Conservation (phyloP, 2,113 vertebrate genomes). For the Sula dactylatra region DNA sequence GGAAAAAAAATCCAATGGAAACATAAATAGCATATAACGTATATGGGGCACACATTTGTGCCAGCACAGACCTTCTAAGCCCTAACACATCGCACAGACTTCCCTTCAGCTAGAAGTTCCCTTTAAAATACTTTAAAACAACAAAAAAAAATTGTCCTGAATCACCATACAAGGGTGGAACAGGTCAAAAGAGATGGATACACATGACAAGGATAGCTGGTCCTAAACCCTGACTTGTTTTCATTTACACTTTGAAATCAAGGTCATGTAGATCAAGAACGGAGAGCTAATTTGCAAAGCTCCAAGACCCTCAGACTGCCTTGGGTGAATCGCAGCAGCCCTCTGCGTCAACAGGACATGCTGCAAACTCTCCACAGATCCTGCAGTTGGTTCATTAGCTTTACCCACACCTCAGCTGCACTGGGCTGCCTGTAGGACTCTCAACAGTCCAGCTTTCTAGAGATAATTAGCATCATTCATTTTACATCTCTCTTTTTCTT, state of each 20-base stretch:
- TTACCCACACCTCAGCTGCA: background rate
- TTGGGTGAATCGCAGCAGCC: background rate
- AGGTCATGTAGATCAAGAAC: background rate
- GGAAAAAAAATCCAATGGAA: conserved; percentile 52
- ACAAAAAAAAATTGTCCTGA: background rate
- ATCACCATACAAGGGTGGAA: background rate
- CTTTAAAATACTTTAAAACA: background rate
- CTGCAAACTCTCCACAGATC: background rate
- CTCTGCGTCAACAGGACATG: background rate
- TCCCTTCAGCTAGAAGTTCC: background rate
- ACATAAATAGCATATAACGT: conserved; percentile 57
- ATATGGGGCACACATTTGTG: conserved; percentile 38
- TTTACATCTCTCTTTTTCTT: background rate
- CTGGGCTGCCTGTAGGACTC: rapidly evolving
- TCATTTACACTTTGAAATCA: background rate
- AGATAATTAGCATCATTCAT: background rate
- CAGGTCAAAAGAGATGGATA: background rate
- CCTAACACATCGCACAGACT: conserved; percentile 17
- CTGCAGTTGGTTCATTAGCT: background rate
- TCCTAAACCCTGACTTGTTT: background rate
- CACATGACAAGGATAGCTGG: background rate
- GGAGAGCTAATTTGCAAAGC: background rate
- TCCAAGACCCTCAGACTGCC: background rate
- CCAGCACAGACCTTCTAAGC: conserved; percentile 37
- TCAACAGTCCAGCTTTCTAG: background rate